These are phyloP conservation scores for Nannoperca obscura DNA, from an alignment of 2,797 vertebrate species.

Conservation along the genomic window DNA sequence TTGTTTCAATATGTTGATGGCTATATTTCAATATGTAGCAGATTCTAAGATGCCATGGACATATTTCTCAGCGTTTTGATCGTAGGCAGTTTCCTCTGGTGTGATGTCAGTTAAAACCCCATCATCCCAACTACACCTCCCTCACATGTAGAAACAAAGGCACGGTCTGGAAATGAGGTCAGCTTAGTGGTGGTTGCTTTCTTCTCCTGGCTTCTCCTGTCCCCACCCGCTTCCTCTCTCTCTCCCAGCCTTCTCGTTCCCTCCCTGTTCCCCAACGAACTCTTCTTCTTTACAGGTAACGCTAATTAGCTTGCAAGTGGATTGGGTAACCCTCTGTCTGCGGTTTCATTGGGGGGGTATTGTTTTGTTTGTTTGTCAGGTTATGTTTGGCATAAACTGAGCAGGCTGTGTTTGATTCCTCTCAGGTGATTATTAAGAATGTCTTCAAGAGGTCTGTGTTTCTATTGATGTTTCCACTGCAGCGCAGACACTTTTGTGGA, in stretches of 20 bases:
- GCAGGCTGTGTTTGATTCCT: slow-evolving; percentile 77
- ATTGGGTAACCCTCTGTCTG: slow-evolving; percentile 71
- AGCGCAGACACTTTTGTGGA: slow-evolving; percentile 32
- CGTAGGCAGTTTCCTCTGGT: slow-evolving; percentile 50
- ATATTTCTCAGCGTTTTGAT: slow-evolving; percentile 38
- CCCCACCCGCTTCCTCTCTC: slow-evolving; percentile 9
- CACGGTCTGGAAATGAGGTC: slow-evolving; percentile 74
- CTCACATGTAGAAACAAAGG: slow-evolving; percentile 63
- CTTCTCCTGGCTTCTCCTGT: slow-evolving; percentile 50
- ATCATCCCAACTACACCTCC: slow-evolving; percentile 62
- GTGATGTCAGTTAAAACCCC: slow-evolving; percentile 69
- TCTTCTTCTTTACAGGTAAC: slow-evolving; percentile 64
- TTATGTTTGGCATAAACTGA: slow-evolving; percentile 67
- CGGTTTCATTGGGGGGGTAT: slow-evolving; percentile 61
- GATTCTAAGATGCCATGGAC: not conserved
- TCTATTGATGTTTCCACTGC: slow-evolving; percentile 74
- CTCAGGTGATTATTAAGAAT: slow-evolving; percentile 80
- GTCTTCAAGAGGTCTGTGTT: slow-evolving; percentile 68
- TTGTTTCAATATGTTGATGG: not conserved
- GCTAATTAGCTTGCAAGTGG: slow-evolving; percentile 75
- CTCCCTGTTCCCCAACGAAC: slow-evolving; percentile 66
- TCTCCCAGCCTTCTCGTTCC: slow-evolving; percentile 19
- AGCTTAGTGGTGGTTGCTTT: slow-evolving; percentile 54
- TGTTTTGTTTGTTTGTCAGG: slow-evolving; percentile 76
- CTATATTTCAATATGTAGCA: not conserved